Evolutionary conservation across 2,797 vertebrate genomes (phyloP), one percentile per base, ranked within the genome.

Genomic region (Helarctos malayanus): DNA sequence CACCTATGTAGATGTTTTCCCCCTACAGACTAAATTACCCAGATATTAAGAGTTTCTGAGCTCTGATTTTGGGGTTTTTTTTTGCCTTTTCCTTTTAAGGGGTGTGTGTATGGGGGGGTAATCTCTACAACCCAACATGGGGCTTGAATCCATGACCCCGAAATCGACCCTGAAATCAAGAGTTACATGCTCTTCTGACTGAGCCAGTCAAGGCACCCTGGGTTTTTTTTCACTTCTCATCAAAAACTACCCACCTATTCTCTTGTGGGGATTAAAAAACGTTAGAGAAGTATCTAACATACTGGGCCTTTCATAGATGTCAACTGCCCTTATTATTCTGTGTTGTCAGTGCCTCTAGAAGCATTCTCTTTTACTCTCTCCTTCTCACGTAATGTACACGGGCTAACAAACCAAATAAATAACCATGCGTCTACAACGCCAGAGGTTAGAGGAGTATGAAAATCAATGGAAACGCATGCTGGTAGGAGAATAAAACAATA

Each of bases 401-500:
- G 27, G 65, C 59, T 80, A 94, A 94, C 56, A 81, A 79, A 86
- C 18, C 35, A 65, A 75, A 83, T 81, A 63, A 73, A 88, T 82
- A 76, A 68, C 32, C 59, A 82, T 29, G 12, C 14, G 11, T 73
- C 47, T 89, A 76, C 2, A 57, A 65, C 18, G 80, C 12, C 21
- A 65, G 38, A 14, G 14, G 13, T 79, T 93, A 83, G 41, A 78
- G 52, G 71, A 95, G 41, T 41, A 80, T 18, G 10, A 81, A 76
- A 65, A 92, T 14, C 49, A 94, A 75, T 61, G 71, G 32, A 83
- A 93, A 84, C 5, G 21, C 59, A 88, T 61, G 21, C 15, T 92
- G 13, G 2, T 59, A 27, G 21, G 76, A 54, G 47, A 14, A 47
- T 27, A 83, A 78, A 87, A 82, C 15, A 78, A 76, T 81, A 89